These are phyloP conservation scores for Ophion slaviceki DNA, from an alignment of 2,888 invertebrate genomes.

Conservation along the genomic window DNA sequence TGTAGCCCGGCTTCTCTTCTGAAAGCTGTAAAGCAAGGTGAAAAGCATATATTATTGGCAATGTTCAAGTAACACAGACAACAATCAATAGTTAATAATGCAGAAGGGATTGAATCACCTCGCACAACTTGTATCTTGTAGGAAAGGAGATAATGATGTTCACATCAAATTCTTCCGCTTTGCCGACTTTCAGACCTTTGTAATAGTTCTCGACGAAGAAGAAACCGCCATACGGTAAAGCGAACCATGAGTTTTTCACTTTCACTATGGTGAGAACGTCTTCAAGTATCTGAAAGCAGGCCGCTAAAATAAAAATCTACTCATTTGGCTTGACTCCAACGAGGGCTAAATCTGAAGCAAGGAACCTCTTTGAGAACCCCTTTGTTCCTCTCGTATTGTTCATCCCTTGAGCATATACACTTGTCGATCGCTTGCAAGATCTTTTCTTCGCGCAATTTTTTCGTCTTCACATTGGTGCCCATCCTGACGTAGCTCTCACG, in stretches of 20 bases:
- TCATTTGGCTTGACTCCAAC: not conserved
- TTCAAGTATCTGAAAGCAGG: slow-evolving; percentile 66
- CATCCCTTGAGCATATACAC: slow-evolving; percentile 70
- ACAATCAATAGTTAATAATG: not conserved
- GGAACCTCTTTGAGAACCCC: slow-evolving; percentile 50
- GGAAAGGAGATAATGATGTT: slow-evolving; percentile 84
- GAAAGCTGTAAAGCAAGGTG: slow-evolving; percentile 12
- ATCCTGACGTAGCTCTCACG: slow-evolving; percentile 32
- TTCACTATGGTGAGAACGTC: slow-evolving; percentile 77
- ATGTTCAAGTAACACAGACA: not conserved
- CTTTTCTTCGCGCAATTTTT: slow-evolving; percentile 60
- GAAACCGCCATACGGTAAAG: slow-evolving; percentile 75
- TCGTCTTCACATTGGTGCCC: not conserved
- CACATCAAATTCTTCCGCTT: slow-evolving; percentile 87
- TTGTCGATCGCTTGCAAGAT: slow-evolving; percentile 69
- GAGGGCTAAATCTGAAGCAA: not conserved
- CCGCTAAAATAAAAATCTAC: not conserved
- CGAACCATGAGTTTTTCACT: slow-evolving; percentile 76
- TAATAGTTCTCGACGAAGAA: slow-evolving; percentile 86
- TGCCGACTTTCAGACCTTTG: slow-evolving; percentile 85
- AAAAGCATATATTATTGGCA: slow-evolving; percentile 1
- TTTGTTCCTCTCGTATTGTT: slow-evolving; percentile 68
- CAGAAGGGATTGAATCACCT: slow-evolving; percentile 68
- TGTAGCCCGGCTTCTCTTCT: slow-evolving; percentile 63
- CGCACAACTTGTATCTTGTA: slow-evolving; percentile 83